Evolutionary conservation across 2,113 vertebrate species (phyloP).

Genomic region (Microcebus tavaratra): DNA sequence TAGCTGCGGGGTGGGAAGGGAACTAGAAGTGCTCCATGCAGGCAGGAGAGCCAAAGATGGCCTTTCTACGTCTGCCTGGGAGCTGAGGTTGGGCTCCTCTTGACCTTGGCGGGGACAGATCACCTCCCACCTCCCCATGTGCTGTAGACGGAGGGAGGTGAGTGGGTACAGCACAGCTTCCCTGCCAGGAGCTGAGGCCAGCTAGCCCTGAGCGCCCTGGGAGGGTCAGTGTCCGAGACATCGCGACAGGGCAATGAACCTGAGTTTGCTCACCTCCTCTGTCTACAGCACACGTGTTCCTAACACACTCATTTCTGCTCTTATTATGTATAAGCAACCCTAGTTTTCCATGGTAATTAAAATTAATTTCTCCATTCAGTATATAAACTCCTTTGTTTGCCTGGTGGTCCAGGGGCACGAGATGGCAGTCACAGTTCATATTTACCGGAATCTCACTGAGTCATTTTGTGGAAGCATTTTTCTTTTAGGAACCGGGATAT

Average conservation of each 20-base stretch:
- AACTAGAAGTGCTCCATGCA: background rate
- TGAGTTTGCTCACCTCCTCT: background rate
- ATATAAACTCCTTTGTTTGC: background rate
- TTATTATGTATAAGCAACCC: background rate
- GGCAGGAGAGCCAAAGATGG: background rate
- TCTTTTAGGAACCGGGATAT: background rate
- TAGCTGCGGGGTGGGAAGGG: no score
- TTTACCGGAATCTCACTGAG: background rate
- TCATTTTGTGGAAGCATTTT: background rate
- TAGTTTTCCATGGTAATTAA: background rate
- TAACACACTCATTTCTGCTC: background rate
- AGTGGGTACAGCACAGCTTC: no score
- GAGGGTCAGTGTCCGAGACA: background rate
- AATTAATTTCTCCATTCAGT: background rate
- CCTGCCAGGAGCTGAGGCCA: background rate
- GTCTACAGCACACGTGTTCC: background rate
- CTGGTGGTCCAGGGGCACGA: background rate
- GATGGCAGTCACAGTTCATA: background rate
- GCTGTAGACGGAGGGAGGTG: no score
- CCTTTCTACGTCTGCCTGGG: background rate
- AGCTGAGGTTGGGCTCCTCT: background rate
- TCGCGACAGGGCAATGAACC: no score
- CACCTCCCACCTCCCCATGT: no score
- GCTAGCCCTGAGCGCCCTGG: no score
- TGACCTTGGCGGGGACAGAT: background rate